Conservation (phyloP, 2,888 invertebrate genomes). For the Adelognathus sp. region DNA sequence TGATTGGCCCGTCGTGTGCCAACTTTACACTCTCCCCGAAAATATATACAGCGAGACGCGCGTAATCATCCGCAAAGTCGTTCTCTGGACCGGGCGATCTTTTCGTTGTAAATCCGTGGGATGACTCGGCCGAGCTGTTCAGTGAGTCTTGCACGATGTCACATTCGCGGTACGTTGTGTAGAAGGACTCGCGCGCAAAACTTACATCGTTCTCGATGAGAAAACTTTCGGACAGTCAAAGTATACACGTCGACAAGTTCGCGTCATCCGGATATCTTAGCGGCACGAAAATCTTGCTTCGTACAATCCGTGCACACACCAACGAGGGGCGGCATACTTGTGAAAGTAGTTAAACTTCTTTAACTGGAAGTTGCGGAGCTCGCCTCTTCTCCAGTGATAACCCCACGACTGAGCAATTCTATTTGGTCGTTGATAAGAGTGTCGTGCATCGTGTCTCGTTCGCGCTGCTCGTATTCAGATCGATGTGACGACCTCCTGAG, state of each 20-base stretch:
- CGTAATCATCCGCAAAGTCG: background rate
- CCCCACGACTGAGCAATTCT: background rate
- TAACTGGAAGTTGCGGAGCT: conserved; percentile 11
- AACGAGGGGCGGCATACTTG: conserved; percentile 26
- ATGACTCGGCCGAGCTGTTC: background rate
- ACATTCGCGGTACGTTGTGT: background rate
- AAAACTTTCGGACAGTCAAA: conserved; percentile 47
- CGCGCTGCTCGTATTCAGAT: background rate
- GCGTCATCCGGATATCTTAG: background rate
- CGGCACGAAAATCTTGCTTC: conserved; percentile 7
- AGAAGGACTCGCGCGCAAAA: conserved; percentile 3
- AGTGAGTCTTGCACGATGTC: background rate
- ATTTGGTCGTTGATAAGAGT: background rate
- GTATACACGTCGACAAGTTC: conserved; percentile 37
- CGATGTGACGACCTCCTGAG: background rate
- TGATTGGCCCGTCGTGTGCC: background rate
- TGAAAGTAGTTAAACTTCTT: conserved; percentile 43
- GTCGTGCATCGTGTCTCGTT: background rate
- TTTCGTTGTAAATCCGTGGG: background rate
- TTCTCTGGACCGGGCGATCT: background rate
- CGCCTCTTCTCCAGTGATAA: background rate
- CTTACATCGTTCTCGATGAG: conserved; percentile 26
- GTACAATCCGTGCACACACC: conserved; percentile 4
- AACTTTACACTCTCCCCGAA: background rate
- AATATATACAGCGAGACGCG: background rate